These are phyloP conservation scores for Gambelia wislizenii DNA, from an alignment of 2,797 vertebrate genomes.

Conservation along the genomic window DNA sequence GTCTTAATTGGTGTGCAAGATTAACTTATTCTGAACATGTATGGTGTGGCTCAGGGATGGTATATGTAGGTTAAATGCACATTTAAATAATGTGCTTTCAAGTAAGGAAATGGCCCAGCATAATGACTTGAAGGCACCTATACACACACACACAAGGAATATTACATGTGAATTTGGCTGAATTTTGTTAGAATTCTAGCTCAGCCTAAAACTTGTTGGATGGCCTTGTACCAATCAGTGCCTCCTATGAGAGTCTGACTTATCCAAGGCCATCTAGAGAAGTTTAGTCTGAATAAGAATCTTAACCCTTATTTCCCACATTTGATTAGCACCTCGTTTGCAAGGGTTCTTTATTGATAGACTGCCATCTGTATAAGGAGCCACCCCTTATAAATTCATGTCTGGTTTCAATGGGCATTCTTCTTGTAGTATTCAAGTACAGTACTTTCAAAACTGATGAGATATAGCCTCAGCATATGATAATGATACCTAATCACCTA, in stretches of 20 bases:
- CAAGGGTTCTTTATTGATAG: not conserved
- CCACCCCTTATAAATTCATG: not conserved
- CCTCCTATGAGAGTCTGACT: not conserved
- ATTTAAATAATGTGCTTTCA: not conserved
- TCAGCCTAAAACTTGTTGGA: not conserved
- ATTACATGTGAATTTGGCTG: not conserved
- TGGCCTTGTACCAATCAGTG: not conserved
- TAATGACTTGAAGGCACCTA: too few relatives aligned
- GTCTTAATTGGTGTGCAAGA: not conserved
- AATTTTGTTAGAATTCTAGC: not conserved
- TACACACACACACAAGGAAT: not conserved
- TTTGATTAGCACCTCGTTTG: not conserved
- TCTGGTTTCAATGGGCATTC: not conserved
- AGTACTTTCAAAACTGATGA: not conserved
- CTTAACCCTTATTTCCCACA: not conserved
- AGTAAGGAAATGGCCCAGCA: not conserved
- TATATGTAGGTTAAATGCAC: not conserved
- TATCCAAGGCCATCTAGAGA: slow-evolving; percentile 16
- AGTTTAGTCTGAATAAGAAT: not conserved
- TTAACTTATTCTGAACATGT: not conserved
- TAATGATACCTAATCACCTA: too few relatives aligned
- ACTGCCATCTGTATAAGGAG: not conserved
- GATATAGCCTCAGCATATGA: not conserved
- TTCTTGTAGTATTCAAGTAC: not conserved
- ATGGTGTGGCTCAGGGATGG: not conserved